Evolutionary conservation across 1,140 invertebrate species (phyloP).

Genomic region (Yoshiicerus persimilis): DNA sequence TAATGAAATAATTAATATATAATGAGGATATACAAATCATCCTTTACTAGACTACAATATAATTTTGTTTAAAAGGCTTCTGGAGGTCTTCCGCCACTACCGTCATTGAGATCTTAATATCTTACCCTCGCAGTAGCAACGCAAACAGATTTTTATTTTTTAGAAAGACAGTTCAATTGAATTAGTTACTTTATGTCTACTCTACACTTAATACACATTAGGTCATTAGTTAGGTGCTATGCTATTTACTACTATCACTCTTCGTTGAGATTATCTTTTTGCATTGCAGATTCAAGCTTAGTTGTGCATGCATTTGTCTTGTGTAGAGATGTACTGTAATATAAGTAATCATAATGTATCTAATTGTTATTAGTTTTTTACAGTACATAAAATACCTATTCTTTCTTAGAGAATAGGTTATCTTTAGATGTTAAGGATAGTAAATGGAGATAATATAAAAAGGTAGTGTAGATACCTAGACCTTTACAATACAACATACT

Average conservation of each 20-base stretch:
- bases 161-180: not conserved
- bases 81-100: conserved; percentile 21
- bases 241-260: not conserved
- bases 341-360: not conserved
- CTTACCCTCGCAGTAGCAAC: conserved; percentile 23
- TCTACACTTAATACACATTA: not conserved
- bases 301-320: not conserved
- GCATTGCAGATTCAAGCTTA: not conserved
- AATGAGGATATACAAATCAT: not conserved
- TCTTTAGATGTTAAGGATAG: not conserved
- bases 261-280: not conserved
- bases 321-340: not conserved
- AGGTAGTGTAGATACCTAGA: not conserved
- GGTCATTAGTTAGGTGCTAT: not conserved
- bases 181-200: not conserved
- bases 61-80: not conserved
- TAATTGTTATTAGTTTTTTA: not conserved
- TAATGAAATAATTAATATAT: not conserved
- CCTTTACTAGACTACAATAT: not conserved
- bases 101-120: not conserved
- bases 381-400: not conserved
- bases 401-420: not conserved
- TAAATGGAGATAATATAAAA: not conserved
- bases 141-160: conserved; percentile 25
- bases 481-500: not conserved